Conservation (phyloP, 2,113 vertebrate genomes). For the Anhinga rufa region DNA sequence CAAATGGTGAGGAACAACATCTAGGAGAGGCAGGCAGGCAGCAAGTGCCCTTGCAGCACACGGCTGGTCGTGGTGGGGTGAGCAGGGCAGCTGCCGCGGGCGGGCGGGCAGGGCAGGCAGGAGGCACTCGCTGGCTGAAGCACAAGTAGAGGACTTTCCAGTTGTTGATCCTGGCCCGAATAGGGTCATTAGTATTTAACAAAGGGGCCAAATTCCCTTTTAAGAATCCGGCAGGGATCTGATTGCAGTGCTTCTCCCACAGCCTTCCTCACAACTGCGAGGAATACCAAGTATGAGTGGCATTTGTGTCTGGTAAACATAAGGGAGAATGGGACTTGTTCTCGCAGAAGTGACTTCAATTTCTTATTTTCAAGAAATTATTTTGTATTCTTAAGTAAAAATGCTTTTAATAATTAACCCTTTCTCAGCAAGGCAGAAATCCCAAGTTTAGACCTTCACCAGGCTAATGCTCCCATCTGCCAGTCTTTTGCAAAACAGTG, state of each 20-base stretch:
- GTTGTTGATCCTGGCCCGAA: constrained; percentile 52
- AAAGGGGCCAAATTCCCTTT: constrained; percentile 49
- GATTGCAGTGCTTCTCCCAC: constrained; percentile 45
- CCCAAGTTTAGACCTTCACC: background rate
- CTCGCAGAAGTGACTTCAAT: background rate
- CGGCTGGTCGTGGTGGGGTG: background rate
- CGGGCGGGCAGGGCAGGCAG: background rate
- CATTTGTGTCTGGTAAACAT: constrained; percentile 55
- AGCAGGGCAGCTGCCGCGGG: background rate
- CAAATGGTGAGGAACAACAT: background rate
- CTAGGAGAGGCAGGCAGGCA: background rate
- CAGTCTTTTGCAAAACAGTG: background rate
- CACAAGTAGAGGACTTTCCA: background rate
- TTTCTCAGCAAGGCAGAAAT: background rate
- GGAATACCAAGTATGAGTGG: constrained; percentile 61
- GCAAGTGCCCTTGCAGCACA: background rate
- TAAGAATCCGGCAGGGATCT: constrained; percentile 35
- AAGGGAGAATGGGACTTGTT: constrained; percentile 40
- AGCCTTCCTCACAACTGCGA: constrained; percentile 43
- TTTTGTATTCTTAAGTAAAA: background rate
- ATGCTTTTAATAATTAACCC: background rate
- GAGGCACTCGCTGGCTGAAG: background rate
- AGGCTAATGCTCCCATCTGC: background rate
- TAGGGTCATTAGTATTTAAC: constrained; percentile 50
- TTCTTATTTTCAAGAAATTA: background rate